Conservation (phyloP, 2,113 vertebrate genomes). For the Oncorhynchus tshawytscha region DNA sequence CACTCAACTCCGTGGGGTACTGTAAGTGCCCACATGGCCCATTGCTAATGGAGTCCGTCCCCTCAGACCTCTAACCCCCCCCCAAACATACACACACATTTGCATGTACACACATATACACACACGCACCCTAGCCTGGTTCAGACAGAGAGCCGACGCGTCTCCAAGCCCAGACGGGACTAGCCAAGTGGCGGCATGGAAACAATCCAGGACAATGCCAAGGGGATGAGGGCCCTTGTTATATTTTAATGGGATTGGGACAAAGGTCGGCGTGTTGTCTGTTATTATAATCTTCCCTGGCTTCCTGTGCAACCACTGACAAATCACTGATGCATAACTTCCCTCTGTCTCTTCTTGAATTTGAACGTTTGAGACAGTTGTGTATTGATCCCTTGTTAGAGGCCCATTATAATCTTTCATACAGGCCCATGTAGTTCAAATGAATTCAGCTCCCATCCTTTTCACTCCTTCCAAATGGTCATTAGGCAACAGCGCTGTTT, state of each 20-base stretch:
- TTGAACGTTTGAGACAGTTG: background rate
- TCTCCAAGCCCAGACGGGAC: conserved; percentile 9
- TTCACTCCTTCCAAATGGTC: conserved; percentile 2
- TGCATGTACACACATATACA: conserved; percentile 10
- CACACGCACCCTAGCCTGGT: conserved; percentile 2
- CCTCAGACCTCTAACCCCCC: background rate
- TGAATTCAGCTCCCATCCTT: background rate
- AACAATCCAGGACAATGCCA: conserved; percentile 50
- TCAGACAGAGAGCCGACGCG: background rate
- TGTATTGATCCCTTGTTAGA: conserved; percentile 26
- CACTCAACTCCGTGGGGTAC: conserved; percentile 21
- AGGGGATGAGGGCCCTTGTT: conserved; percentile 34
- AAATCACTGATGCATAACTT: conserved; percentile 4
- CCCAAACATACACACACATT: conserved; percentile 2
- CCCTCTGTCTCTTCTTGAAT: background rate
- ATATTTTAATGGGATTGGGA: conserved; percentile 16
- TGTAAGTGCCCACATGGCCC: conserved; percentile 16
- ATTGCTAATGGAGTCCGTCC: conserved; percentile 25
- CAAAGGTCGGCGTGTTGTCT: background rate
- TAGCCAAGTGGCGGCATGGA: conserved; percentile 42
- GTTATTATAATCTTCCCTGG: background rate
- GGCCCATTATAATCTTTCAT: conserved; percentile 19
- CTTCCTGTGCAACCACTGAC: background rate
- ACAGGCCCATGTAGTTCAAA: conserved; percentile 10
- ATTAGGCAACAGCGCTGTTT: conserved; percentile 25